phyloP scores from a whole-genome alignment of 2,888 invertebrate genomes.

The Tachystola acroxantha region DNA sequence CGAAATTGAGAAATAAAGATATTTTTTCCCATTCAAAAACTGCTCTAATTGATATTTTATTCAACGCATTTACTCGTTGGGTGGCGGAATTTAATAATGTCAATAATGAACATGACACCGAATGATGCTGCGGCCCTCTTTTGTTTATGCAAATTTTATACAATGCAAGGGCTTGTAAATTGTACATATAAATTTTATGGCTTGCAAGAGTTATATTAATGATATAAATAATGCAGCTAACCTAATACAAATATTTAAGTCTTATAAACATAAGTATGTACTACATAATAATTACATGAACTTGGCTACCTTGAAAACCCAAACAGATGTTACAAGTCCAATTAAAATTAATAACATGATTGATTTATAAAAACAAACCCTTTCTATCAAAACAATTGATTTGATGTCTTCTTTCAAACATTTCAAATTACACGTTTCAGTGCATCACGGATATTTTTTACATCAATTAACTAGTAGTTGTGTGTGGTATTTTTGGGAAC shows the following conservation, averaged over 20 bases:
- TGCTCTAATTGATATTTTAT: slow-evolving; percentile 75
- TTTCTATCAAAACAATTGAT: slow-evolving; percentile 56
- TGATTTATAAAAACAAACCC: slow-evolving; percentile 53
- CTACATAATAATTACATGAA: slow-evolving; percentile 2
- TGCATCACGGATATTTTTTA: slow-evolving; percentile 29
- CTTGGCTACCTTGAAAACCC: slow-evolving; percentile 9
- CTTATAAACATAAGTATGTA: too few species aligned
- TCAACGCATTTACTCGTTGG: slow-evolving; percentile 65
- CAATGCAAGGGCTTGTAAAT: slow-evolving; percentile 8
- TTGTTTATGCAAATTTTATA: slow-evolving; percentile 43
- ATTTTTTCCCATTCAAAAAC: slow-evolving; percentile 53
- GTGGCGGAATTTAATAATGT: slow-evolving; percentile 61
- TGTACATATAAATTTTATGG: slow-evolving; percentile 1
- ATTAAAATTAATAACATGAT: slow-evolving; percentile 68
- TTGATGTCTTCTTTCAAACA: slow-evolving; percentile 58
- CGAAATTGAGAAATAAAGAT: slow-evolving; percentile 71
- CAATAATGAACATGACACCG: slow-evolving; percentile 59
- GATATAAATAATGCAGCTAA: too few species aligned
- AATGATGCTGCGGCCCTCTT: slow-evolving; percentile 29
- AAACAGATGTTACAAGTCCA: slow-evolving; percentile 53
- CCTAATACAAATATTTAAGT: too few species aligned
- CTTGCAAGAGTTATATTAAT: not conserved
- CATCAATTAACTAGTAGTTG: slow-evolving; percentile 38
- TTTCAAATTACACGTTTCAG: slow-evolving; percentile 56
- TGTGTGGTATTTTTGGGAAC: slow-evolving; percentile 39